Conservation (phyloP, 2,888 invertebrate genomes). For the Seladonia tumulorum region DNA sequence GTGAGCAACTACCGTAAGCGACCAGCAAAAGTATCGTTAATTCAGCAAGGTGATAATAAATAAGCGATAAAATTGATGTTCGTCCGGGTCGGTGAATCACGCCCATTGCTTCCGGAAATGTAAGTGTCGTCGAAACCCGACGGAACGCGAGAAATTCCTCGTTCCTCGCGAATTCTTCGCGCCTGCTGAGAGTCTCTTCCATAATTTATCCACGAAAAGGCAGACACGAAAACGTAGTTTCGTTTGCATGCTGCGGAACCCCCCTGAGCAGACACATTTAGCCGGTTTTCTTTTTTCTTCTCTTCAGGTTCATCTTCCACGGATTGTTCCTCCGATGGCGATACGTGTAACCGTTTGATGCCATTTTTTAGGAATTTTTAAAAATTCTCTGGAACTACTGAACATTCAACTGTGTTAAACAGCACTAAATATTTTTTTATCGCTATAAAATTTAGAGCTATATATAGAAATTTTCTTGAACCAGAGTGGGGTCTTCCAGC, state of each 20-base stretch:
- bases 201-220: constrained; percentile 59
- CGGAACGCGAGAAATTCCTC: constrained; percentile 9
- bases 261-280: constrained; percentile 32
- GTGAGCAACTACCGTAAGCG: neutral
- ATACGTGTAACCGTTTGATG: neutral
- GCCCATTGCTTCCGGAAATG: neutral
- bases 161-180: constrained; percentile 48
- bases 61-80: neutral
- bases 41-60: neutral
- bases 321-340: neutral
- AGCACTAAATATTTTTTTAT: no score
- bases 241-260: constrained; percentile 45
- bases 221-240: constrained; percentile 39
- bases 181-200: constrained; percentile 47
- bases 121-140: constrained; percentile 10
- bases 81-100: constrained; percentile 1
- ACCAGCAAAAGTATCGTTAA: neutral
- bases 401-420: no score
- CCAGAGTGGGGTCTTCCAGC: no score
- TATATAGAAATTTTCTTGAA: no score
- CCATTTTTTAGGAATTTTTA: no score
- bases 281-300: neutral
- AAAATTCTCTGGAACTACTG: no score
- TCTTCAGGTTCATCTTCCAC: constrained; percentile 9
- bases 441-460: no score